Percentiles rank a stretch among this genome's conserved stretches.
These are phyloP conservation scores for Oncorhynchus gorbuscha DNA, from an alignment of 2,113 vertebrate species.

Conservation along the genomic window DNA sequence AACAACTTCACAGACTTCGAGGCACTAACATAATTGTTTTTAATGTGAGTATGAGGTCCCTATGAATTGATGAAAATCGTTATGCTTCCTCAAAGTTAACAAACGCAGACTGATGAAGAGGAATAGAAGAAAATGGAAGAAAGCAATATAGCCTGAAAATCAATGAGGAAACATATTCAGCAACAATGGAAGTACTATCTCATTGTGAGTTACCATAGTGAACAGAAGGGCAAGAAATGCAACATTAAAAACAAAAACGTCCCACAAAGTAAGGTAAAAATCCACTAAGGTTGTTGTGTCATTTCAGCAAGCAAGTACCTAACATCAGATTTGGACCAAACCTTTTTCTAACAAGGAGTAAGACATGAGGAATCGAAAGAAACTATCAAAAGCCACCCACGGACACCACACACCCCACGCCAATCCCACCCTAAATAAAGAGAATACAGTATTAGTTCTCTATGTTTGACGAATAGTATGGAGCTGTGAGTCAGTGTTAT, in stretches of 20 bases:
- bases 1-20: background rate
- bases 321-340: no score
- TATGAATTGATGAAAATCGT: background rate
- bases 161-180: background rate
- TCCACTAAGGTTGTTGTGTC: background rate
- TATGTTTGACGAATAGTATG: no score
- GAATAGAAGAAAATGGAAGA: slow-evolving; percentile 8
- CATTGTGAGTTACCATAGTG: background rate
- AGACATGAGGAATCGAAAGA: no score
- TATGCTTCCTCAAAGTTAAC: slow-evolving; percentile 6
- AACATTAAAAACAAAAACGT: background rate
- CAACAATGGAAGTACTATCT: slow-evolving; percentile 23
- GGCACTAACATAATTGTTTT: no score
- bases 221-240: background rate
- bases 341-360: no score
- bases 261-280: background rate
- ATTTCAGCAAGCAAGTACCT: no score
- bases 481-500: no score
- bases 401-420: no score
- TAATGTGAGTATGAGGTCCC: background rate
- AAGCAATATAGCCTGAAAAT: slow-evolving; percentile 4
- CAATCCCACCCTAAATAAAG: no score
- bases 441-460: no score
- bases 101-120: slow-evolving; percentile 5
- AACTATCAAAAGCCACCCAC: no score